A percentile compares a stretch with the other conserved stretches of the same genome.
These are phyloP conservation scores for Wiebesia pumilae DNA, from an alignment of 1,140 invertebrate genomes.

Conservation along the genomic window DNA sequence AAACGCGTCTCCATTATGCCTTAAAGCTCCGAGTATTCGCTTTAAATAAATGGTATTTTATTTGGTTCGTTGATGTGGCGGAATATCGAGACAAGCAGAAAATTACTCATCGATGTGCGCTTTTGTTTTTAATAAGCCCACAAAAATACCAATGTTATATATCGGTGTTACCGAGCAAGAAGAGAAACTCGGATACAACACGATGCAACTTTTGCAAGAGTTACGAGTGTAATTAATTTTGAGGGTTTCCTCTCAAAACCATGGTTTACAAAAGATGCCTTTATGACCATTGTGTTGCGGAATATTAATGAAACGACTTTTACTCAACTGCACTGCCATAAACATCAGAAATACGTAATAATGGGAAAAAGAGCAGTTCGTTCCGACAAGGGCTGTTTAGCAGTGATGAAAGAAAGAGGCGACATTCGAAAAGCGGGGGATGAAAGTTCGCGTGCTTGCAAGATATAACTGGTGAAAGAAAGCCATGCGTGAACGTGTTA, in stretches of 20 bases:
- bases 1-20: no score
- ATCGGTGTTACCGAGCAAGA: background rate
- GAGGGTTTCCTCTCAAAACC: background rate
- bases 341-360: background rate
- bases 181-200: background rate
- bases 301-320: background rate
- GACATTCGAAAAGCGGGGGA: background rate
- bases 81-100: no score
- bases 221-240: slow-evolving; percentile 1
- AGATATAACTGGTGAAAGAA: background rate
- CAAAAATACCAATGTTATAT: background rate
- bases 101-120: no score
- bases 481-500: background rate
- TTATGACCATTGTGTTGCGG: background rate
- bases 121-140: background rate
- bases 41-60: background rate
- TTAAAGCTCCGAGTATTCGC: no score
- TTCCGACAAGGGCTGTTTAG: background rate
- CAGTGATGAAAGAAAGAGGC: background rate
- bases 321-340: background rate
- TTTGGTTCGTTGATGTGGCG: no score
- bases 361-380: background rate
- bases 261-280: background rate
- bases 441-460: background rate
- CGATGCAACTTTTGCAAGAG: background rate